Evolutionary conservation across 1,140 invertebrate species (phyloP), one percentile per base, ranked within the genome.

Genomic region (Rhagoletis pomonella): DNA sequence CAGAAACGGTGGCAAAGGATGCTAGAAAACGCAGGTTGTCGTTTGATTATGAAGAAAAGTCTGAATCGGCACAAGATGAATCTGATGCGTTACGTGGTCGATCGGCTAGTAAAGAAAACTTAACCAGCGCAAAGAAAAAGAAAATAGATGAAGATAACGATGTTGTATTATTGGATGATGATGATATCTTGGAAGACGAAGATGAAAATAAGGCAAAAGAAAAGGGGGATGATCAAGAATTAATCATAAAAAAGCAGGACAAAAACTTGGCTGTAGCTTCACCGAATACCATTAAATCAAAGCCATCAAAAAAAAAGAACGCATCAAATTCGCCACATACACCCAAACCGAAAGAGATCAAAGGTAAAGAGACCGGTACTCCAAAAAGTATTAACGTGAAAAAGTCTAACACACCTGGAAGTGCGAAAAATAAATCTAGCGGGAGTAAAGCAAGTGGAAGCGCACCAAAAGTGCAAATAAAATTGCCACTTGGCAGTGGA

Each of bases 21-120:
- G 65, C 42, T 1, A 89, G 91, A 64, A 92, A 91, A 87, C 90
- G 91, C 4, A 92, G 90, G 14, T 88, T 92, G 9, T 92, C 91
- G 3, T 92, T 89, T 60, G 87, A 64, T 60, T 29, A 65, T 2
- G 89, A 89, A 19, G 88, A 90, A 10, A 88, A 60, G 1, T 47
- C 69, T 87, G 92, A 93, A 87, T n/a, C 73, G 3, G 47, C 50
- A 14, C 6, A n/a, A n/a, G 93, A 93, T 90, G 93, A 93, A 88
- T n/a, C 19, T 55, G 59, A 85, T 85, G 84, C 39, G 4, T 60
- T 62, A 2, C 29, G 59, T 42, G 58, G 29, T 12, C 92, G 89
- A 86, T 90, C 89, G 6, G 93, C 90, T 89, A 90, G 92, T 47
- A 93, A 89, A 88, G 90, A 91, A 89, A 84, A 87, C 60, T 60